Conservation (phyloP, 2,888 invertebrate species). For the Eristalinus aeneus region DNA sequence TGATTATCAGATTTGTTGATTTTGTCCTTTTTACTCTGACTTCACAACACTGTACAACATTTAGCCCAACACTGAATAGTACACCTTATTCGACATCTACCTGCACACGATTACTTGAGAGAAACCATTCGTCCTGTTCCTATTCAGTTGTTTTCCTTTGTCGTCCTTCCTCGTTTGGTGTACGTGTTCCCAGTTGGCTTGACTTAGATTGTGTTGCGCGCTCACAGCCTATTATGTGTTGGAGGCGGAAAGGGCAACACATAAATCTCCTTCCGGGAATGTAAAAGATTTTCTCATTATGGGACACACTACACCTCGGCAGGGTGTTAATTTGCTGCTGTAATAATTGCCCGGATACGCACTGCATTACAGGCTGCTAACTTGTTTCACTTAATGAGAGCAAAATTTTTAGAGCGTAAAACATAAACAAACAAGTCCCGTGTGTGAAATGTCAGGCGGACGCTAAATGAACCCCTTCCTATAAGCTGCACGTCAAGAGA, state of each 20-base stretch:
- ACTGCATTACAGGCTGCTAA: slow-evolving; percentile 10
- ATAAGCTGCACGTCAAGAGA: background rate
- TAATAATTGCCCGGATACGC: slow-evolving; percentile 27
- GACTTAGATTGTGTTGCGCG: background rate
- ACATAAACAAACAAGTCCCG: background rate
- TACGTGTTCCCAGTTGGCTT: too few species aligned
- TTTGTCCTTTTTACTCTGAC: background rate
- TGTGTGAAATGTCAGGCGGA: background rate
- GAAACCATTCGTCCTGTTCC: slow-evolving; percentile 50
- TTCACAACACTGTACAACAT: slow-evolving; percentile 15
- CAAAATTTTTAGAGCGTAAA: background rate
- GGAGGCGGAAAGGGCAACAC: background rate
- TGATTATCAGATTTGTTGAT: slow-evolving; percentile 17
- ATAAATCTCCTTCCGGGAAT: slow-evolving; percentile 54
- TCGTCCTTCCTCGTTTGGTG: slow-evolving; percentile 30
- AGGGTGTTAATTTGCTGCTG: slow-evolving; percentile 46
- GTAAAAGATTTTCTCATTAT: slow-evolving; percentile 39
- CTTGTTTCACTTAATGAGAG: slow-evolving; percentile 27
- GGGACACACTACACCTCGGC: slow-evolving; percentile 27
- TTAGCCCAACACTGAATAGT: slow-evolving; percentile 37
- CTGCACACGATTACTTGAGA: slow-evolving; percentile 61
- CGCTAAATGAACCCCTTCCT: background rate
- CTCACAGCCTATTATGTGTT: slow-evolving; percentile 44
- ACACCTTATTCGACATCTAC: slow-evolving; percentile 55
- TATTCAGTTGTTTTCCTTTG: slow-evolving; percentile 7